A percentile compares a stretch with the other conserved stretches of the same genome.
Evolutionary conservation across 2,113 vertebrate species (phyloP).

Genomic region (Melanostigma gelatinosum): DNA sequence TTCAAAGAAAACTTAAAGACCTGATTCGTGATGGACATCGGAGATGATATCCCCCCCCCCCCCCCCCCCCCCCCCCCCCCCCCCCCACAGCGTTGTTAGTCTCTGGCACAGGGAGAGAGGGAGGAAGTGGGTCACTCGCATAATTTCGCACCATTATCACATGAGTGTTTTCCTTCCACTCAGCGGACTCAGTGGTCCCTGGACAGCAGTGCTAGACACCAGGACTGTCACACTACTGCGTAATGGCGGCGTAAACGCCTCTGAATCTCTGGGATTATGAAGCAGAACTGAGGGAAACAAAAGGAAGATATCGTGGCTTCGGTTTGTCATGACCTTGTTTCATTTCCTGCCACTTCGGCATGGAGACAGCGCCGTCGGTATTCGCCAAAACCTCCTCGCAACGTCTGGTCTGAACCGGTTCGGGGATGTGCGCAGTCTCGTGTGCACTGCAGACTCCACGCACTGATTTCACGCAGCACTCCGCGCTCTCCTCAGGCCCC

Average conservation of each 20-base stretch:
- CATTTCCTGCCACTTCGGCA: conserved; percentile 66
- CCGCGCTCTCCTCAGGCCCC: conserved; percentile 45
- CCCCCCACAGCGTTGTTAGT: not conserved
- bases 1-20: not conserved
- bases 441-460: conserved; percentile 64
- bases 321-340: conserved; percentile 18
- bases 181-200: not conserved
- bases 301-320: not conserved
- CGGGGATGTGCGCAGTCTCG: conserved; percentile 76
- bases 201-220: conserved; percentile 1
- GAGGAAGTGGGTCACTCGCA: conserved; percentile 61
- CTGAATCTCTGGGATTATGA: not conserved
- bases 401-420: conserved; percentile 88
- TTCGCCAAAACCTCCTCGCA: conserved; percentile 69
- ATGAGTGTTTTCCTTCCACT: conserved; percentile 14
- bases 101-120: not conserved
- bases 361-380: conserved; percentile 61
- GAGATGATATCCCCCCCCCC: not conserved
- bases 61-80: not conserved
- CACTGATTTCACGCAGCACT: conserved; percentile 55
- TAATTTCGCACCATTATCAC: conserved; percentile 32
- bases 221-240: not conserved
- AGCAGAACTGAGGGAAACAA: too few species aligned
- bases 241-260: not conserved
- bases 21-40: not conserved